phyloP scores from a whole-genome alignment of 1,140 invertebrate species.

The Popillia japonica region DNA sequence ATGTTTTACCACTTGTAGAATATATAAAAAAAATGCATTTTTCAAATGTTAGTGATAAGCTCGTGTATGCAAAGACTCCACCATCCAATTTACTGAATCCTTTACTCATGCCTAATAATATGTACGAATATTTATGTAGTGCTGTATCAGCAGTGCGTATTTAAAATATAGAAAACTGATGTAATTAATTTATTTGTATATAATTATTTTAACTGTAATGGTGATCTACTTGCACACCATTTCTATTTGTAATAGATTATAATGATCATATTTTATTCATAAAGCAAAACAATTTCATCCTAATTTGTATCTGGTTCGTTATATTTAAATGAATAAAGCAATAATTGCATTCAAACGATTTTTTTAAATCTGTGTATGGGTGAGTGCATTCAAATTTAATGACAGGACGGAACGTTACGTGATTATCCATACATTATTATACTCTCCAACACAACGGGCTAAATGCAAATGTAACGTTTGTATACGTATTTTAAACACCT shows the following conservation, averaged over 20 bases:
- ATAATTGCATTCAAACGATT: neutral
- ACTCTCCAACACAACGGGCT: neutral
- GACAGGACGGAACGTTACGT: neutral
- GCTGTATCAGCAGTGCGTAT: too few relatives aligned
- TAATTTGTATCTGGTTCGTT: neutral
- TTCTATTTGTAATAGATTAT: too few relatives aligned
- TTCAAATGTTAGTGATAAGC: too few relatives aligned
- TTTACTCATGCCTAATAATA: too few relatives aligned
- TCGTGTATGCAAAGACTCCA: too few relatives aligned
- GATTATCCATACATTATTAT: neutral
- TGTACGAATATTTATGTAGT: too few relatives aligned
- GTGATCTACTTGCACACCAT: neutral
- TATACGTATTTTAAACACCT: neutral
- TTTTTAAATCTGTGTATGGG: neutral
- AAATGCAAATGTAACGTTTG: neutral
- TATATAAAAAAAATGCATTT: too few relatives aligned
- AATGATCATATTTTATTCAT: neutral
- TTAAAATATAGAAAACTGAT: too few relatives aligned
- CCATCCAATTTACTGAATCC: too few relatives aligned
- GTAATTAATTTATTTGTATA: too few relatives aligned
- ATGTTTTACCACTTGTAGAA: too few relatives aligned
- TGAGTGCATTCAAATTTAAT: neutral
- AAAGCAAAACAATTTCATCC: neutral
- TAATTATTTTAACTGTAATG: too few relatives aligned
- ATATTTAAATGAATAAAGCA: constrained; percentile 1